Evolutionary conservation across 2,113 vertebrate genomes (phyloP), one percentile per base, ranked within the genome.

Genomic region (Zapus hudsonius): DNA sequence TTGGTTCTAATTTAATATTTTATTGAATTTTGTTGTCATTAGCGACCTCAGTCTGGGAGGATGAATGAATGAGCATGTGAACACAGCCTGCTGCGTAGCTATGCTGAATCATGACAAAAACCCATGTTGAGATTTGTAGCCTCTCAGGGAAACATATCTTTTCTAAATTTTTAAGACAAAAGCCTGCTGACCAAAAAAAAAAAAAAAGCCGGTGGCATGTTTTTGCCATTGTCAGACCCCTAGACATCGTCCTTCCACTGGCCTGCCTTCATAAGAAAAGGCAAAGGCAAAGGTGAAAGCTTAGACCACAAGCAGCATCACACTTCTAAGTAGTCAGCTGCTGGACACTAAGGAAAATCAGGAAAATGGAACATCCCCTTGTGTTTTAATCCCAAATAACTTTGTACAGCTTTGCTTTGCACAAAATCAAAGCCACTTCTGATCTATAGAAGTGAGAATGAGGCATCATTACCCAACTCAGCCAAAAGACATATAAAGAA

Each of bases 1-100:
- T 20, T 76, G 36, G 38, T 59, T 87, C 61, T 64, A 59, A 85
- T 74, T 90, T 90, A 61, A 52, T 55, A 87, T 64, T 92, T 78
- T 92, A 27, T 23, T 67, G 31, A 76, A 55, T 92, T 73, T 59
- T 79, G n/a, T 38, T 86, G 31, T 90, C 40, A 84, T 76, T 78
- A 87, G 44, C 72, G 67, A 82, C 47, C 25, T 78, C 52, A 87
- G 33, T 69, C 76, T 84, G 38, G 66, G 42, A 84, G 57, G 84
- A 31, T 70, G 40, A 95, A 57, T 66, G 38, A 80, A 73, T 70
- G 64, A 91, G 10, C 40, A 1, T 63, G 70, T 55, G 67, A 86
- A 84, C 11, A 75, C 9, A 82, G 40, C 17, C 63, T 44, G 64
- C 74, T 83, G 74, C n/a, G 3, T n/a, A 69, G 31, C 2, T 42